Conservation (phyloP, 2,888 invertebrate species). For the Trisateles emortualis region DNA sequence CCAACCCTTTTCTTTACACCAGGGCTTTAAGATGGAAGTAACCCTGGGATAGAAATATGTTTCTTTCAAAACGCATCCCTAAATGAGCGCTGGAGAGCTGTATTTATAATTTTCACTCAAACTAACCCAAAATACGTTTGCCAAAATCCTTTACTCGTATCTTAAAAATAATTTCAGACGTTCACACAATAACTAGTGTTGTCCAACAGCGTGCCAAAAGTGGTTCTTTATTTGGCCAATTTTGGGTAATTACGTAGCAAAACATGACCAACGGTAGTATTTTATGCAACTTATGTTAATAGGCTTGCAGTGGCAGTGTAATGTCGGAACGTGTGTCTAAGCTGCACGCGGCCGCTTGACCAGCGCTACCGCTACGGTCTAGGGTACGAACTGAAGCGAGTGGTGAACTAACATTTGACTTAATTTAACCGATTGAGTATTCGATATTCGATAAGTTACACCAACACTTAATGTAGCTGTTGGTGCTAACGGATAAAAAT, state of each 20-base stretch:
- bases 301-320: slow-evolving; percentile 37
- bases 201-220: background rate
- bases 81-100: too few relatives aligned
- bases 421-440: too few relatives aligned
- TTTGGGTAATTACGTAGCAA: slow-evolving; percentile 24
- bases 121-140: too few relatives aligned
- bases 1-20: too few relatives aligned
- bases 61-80: too few relatives aligned
- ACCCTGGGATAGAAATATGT: too few relatives aligned
- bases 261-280: slow-evolving; percentile 29
- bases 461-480: too few relatives aligned
- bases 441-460: too few relatives aligned
- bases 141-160: background rate
- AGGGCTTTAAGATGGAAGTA: too few relatives aligned
- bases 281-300: slow-evolving; percentile 22
- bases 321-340: slow-evolving; percentile 21
- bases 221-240: background rate
- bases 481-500: too few relatives aligned
- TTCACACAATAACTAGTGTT: background rate
- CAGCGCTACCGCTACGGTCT: background rate
- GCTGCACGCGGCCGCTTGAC: slow-evolving; percentile 20
- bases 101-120: too few relatives aligned
- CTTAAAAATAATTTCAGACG: background rate
- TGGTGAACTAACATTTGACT: background rate
- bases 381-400: background rate